Evolutionary conservation across 2,888 invertebrate species (phyloP), one percentile per base, ranked within the genome.

Genomic region (Drosophila melanosoma): DNA sequence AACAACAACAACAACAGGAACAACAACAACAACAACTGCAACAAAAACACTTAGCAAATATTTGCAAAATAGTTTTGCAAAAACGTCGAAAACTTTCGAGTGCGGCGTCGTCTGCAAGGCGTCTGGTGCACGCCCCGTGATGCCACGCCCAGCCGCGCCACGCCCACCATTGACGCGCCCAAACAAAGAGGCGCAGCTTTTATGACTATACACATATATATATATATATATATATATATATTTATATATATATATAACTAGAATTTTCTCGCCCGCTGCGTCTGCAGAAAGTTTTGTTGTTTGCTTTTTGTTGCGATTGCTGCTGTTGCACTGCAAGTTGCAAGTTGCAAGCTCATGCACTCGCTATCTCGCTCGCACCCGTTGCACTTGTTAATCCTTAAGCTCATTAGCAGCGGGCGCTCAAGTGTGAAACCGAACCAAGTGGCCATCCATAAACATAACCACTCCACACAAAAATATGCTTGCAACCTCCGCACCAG

Each of bases 371-470:
- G 26, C 52, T 48, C 36, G 40, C 36, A 32, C 45, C 20, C 32
- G 7, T 29, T 17, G 48, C 38, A 61, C 32, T 66, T 33, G 57
- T 61, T 83, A 83, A 84, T 87, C 84, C 87, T 87, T 87, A 84
- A 84, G 87, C 84, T 84, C 87, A 84, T 84, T 84, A 84, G 84
- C 82, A 82, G 84, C 69, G 60, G 81, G 74, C 76, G 87, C 80
- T 79, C 79, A 84, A 84, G 85, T 84, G 87, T 84, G 87, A 84
- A 84, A 84, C 84, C 84, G 82, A 84, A 76, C 78, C 81, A 84
- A 84, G 87, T 87, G 84, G 78, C 87, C 78, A 76, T 81, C 83
- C 80, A 81, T 70, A 74, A 75, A 70, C 79, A 86, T 83, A 83
- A 82, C 69, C 69, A 68, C 66, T 56, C 49, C 42, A 57, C 42